These are phyloP conservation scores for Rhea americana DNA, from an alignment of 2,113 vertebrate species.

Conservation along the genomic window DNA sequence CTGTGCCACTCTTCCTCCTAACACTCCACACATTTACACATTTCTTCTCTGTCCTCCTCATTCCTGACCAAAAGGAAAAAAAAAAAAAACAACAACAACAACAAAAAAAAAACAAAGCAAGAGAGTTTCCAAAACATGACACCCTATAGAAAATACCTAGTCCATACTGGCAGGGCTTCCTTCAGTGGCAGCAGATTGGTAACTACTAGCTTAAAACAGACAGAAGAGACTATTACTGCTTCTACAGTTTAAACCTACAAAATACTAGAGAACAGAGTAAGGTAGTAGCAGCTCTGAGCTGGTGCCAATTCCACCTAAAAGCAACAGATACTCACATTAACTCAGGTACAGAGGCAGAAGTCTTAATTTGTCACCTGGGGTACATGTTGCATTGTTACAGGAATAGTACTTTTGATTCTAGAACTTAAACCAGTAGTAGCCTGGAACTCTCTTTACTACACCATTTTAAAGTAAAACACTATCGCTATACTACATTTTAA, in stretches of 20 bases:
- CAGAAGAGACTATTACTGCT: not conserved
- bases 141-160: conserved; percentile 39
- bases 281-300: not conserved
- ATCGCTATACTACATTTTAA: not conserved
- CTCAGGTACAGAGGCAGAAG: not conserved
- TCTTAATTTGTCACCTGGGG: not conserved
- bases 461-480: not conserved
- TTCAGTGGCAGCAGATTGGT: not conserved
- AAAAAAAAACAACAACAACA: not conserved
- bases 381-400: not conserved
- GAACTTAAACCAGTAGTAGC: not conserved
- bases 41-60: conserved; percentile 48
- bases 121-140: conserved; percentile 28
- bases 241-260: not conserved
- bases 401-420: not conserved
- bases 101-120: conserved; percentile 6
- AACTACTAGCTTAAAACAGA: not conserved
- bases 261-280: not conserved
- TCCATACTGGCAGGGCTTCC: not conserved
- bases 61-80: conserved; percentile 29
- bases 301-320: not conserved
- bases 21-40: conserved; percentile 3
- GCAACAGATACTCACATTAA: not conserved
- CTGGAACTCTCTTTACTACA: not conserved
- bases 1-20: conserved; percentile 31